A percentile compares a stretch with the other conserved stretches of the same genome.
Evolutionary conservation across 2,888 invertebrate species (phyloP).

Genomic region (Hemicrepidius hirtus): DNA sequence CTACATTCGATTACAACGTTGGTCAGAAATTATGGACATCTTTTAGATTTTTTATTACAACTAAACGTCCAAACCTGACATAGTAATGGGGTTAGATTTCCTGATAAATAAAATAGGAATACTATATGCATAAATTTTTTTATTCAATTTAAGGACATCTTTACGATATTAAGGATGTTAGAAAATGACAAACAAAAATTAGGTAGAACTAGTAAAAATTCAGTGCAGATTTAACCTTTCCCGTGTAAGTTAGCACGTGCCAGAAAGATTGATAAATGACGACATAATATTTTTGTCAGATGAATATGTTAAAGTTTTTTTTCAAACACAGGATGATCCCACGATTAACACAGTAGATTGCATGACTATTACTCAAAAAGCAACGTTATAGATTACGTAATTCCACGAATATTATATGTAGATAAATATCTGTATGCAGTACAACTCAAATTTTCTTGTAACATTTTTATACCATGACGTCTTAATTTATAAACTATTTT

Average conservation of each 20-base stretch:
- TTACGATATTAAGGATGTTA: slow-evolving; percentile 10
- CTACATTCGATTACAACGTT: slow-evolving; percentile 21
- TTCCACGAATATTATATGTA: neutral
- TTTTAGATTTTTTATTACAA: slow-evolving; percentile 31
- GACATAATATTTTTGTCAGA: slow-evolving; percentile 20
- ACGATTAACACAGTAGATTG: slow-evolving; percentile 11
- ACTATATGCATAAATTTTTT: slow-evolving; percentile 8
- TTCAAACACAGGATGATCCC: slow-evolving; percentile 5
- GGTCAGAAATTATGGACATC: slow-evolving; percentile 30
- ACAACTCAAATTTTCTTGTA: slow-evolving; percentile 19
- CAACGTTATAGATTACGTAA: slow-evolving; percentile 25
- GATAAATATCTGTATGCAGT: slow-evolving; percentile 16
- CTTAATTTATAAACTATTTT: slow-evolving; percentile 23
- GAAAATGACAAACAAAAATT: slow-evolving; percentile 1
- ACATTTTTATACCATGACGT: slow-evolving; percentile 12
- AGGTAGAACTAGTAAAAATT: neutral
- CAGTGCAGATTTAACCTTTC: slow-evolving; percentile 3
- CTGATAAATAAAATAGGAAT: slow-evolving; percentile 32
- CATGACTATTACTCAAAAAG: slow-evolving; percentile 24
- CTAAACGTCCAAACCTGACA: slow-evolving; percentile 30
- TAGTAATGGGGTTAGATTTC: slow-evolving; percentile 27
- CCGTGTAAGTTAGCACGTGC: slow-evolving; percentile 22
- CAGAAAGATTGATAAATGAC: slow-evolving; percentile 11
- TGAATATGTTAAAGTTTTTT: slow-evolving; percentile 17
- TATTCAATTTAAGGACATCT: neutral